Evolutionary conservation across 2,113 vertebrate species (phyloP).

Genomic region (Odocoileus virginianus): DNA sequence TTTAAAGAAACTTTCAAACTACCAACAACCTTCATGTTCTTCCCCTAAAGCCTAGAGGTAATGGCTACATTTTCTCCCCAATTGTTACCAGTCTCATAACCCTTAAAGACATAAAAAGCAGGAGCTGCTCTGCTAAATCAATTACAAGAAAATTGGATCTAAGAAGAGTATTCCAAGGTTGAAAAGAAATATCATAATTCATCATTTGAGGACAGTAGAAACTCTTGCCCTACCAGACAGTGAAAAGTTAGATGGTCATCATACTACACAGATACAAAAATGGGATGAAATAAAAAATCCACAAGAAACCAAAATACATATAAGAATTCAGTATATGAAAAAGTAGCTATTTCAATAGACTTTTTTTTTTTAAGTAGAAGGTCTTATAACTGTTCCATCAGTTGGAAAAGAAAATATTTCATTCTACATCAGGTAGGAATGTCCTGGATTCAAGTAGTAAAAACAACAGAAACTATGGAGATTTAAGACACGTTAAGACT

Average conservation of each 20-base stretch:
- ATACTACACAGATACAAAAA: not conserved
- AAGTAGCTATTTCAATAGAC: not conserved
- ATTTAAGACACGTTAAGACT: not conserved
- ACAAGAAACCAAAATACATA: not conserved
- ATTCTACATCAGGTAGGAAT: not conserved
- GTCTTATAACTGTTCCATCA: not conserved
- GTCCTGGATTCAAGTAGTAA: not conserved
- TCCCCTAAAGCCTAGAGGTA: not conserved
- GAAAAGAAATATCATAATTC: not conserved
- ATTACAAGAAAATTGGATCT: not conserved
- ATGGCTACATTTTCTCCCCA: not conserved
- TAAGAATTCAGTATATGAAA: not conserved
- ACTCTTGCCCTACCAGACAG: not conserved
- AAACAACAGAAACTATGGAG: not conserved
- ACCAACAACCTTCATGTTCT: not conserved
- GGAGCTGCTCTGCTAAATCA: not conserved
- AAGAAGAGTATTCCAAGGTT: not conserved
- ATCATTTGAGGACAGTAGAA: not conserved
- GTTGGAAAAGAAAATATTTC: not conserved
- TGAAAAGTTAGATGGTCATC: not conserved
- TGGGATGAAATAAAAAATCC: not conserved
- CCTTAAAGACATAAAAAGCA: not conserved
- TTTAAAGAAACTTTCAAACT: not conserved
- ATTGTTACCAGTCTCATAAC: not conserved
- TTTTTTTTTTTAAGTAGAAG: not conserved